A percentile compares a stretch with the other conserved stretches of the same genome.
phyloP scores from a whole-genome alignment of 2,888 invertebrate species.

The Chrysina gloriosa region DNA sequence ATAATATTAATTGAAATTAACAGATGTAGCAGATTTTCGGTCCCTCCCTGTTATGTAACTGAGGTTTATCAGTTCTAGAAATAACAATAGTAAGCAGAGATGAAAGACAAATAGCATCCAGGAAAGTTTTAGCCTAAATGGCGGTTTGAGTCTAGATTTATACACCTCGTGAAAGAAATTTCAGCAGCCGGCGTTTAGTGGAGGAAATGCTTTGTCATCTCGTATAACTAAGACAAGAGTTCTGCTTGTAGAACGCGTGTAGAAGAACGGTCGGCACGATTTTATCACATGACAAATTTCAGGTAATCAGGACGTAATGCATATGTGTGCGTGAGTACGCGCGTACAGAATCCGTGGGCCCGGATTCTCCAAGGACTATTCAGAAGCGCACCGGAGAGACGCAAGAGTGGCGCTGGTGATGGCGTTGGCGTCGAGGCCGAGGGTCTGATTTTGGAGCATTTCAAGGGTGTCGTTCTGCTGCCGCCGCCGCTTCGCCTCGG shows the following conservation, averaged over 20 bases:
- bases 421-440: conserved; percentile 22
- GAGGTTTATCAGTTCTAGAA: conserved; percentile 4
- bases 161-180: conserved; percentile 4
- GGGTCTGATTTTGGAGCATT: conserved; percentile 44
- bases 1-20: too few relatives aligned
- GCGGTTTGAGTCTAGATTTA: conserved; percentile 15
- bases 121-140: conserved; percentile 7
- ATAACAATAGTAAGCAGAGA: not conserved
- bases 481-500: not conserved
- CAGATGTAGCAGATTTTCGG: too few relatives aligned
- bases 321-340: conserved; percentile 21
- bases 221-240: conserved; percentile 31
- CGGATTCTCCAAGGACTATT: conserved; percentile 56
- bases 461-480: too few relatives aligned
- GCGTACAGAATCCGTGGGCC: conserved; percentile 33
- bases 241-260: conserved; percentile 15
- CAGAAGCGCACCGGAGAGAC: conserved; percentile 46
- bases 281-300: conserved; percentile 46
- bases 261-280: conserved; percentile 23
- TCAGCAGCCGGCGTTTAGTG: conserved; percentile 1
- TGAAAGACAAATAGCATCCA: conserved; percentile 4
- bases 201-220: conserved; percentile 30
- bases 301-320: conserved; percentile 39
- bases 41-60: too few relatives aligned
- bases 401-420: not conserved